phyloP scores from a whole-genome alignment of 53 echinoderm and acorn worm genomes.

The Hippasteria phrygiana region DNA sequence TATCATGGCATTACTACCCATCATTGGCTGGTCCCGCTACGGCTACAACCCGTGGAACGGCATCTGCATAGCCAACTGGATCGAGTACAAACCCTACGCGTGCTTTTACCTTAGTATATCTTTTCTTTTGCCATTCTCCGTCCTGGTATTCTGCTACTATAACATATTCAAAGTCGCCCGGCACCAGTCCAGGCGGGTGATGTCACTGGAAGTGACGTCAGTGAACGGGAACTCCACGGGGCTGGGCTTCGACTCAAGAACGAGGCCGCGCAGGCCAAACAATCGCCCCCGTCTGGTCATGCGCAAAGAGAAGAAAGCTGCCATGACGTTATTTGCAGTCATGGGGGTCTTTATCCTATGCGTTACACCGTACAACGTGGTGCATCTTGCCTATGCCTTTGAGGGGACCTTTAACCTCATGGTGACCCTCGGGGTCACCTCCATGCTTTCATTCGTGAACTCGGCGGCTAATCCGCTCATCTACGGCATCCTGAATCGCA shows the following conservation, averaged over 20 bases:
- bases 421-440: constrained; percentile 79
- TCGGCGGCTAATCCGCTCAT: constrained; percentile 94
- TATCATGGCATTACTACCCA: constrained; percentile 75
- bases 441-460: constrained; percentile 85
- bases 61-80: constrained; percentile 89
- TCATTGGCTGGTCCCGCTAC: constrained; percentile 89
- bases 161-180: constrained; percentile 87
- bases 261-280: background rate
- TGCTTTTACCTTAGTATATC: constrained; percentile 79
- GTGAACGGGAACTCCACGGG: constrained; percentile 58
- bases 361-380: constrained; percentile 86
- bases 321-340: constrained; percentile 82
- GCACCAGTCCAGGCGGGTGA: constrained; percentile 80
- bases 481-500: constrained; percentile 91
- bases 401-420: constrained; percentile 39
- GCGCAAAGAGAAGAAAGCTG: constrained; percentile 89
- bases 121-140: constrained; percentile 74
- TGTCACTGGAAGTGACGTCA: constrained; percentile 83
- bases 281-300: constrained; percentile 70
- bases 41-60: constrained; percentile 84
- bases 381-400: constrained; percentile 78
- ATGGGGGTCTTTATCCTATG: constrained; percentile 90
- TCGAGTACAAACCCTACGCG: constrained; percentile 68
- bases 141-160: constrained; percentile 86
- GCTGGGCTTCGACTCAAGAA: background rate